phyloP scores from a whole-genome alignment of 2,888 invertebrate genomes.

The Hydraecia micacea region DNA sequence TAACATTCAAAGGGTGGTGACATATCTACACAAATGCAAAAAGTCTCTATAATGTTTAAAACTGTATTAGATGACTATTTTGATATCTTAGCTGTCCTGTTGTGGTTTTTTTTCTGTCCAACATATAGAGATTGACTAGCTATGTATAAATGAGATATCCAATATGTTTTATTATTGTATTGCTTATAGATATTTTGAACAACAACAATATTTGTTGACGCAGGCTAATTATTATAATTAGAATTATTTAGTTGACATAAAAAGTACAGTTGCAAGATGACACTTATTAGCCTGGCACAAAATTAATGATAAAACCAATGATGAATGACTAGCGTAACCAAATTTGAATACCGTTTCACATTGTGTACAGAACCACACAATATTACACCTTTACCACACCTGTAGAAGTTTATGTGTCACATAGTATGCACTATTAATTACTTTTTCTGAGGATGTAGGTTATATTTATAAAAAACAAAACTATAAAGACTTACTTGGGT shows the following conservation, averaged over 20 bases:
- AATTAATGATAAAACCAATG: neutral
- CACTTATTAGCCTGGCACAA: neutral
- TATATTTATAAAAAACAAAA: neutral
- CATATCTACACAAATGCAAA: neutral
- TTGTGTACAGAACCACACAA: neutral
- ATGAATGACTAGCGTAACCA: neutral
- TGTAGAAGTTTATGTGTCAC: neutral
- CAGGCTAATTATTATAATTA: neutral
- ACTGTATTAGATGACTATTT: neutral
- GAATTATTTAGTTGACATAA: neutral
- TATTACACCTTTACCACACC: no score
- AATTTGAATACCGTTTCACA: neutral
- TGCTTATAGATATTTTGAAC: neutral
- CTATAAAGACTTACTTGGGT: neutral
- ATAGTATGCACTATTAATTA: neutral
- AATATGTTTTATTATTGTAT: neutral
- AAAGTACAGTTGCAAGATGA: neutral
- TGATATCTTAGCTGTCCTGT: neutral
- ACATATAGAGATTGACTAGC: neutral
- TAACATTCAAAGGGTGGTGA: neutral
- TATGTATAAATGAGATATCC: neutral
- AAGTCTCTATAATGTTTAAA: neutral
- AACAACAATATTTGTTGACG: neutral
- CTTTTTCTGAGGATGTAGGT: neutral
- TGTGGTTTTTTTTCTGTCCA: neutral